These are phyloP conservation scores for Strix aluco DNA, from an alignment of 2,113 vertebrate species.

Conservation along the genomic window DNA sequence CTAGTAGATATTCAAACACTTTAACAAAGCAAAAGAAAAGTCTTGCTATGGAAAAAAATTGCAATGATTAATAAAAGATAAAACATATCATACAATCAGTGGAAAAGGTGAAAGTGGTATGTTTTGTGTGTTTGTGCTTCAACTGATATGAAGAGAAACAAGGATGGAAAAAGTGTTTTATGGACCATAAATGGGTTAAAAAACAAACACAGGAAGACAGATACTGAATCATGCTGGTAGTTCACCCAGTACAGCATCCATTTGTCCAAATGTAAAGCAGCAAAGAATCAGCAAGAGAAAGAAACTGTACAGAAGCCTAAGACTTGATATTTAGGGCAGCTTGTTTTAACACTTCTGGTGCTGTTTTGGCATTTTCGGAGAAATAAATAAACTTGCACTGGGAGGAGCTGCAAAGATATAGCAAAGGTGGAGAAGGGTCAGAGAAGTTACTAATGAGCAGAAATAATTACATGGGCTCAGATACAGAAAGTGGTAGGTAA, in stretches of 20 bases:
- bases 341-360: background rate
- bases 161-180: background rate
- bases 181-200: background rate
- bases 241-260: background rate
- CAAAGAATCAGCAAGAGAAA: background rate
- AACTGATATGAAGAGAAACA: background rate
- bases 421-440: background rate
- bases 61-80: background rate
- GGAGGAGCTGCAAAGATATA: slow-evolving; percentile 2
- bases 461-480: background rate
- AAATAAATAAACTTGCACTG: background rate
- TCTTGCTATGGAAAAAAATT: background rate
- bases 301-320: background rate
- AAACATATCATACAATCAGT: background rate
- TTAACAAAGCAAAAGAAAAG: background rate
- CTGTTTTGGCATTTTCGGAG: background rate
- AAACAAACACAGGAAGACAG: background rate
- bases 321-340: background rate
- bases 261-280: background rate
- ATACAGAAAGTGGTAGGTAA: background rate
- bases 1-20: background rate
- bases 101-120: background rate
- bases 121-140: background rate
- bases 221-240: background rate
- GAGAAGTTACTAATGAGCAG: background rate